Evolutionary conservation across 1,140 invertebrate species (phyloP).

Genomic region (Lineus longissimus): DNA sequence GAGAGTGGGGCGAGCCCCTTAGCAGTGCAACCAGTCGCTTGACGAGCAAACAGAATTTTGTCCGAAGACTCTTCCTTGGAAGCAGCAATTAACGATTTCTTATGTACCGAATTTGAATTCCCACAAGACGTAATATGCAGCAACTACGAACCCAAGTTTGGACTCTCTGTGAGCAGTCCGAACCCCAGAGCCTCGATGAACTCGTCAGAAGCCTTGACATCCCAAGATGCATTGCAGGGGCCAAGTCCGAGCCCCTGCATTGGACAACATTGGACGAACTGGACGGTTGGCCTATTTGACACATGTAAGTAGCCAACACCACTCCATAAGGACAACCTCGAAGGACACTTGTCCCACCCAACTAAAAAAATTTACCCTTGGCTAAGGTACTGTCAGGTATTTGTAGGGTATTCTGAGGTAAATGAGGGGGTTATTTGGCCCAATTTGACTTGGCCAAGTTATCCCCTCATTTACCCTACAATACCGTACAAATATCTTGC

Average conservation of each 20-base stretch:
- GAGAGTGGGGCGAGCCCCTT: no score
- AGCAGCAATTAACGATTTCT: not conserved
- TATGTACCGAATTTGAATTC: not conserved
- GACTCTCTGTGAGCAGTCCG: not conserved
- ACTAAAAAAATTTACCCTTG: not conserved
- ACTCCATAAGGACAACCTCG: no score
- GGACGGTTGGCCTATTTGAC: slow-evolving; percentile 44
- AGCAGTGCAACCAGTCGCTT: not conserved
- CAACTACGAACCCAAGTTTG: not conserved
- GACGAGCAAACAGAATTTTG: not conserved
- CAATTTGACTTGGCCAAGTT: no score
- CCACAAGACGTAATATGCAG: not conserved
- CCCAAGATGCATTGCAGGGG: slow-evolving; percentile 9
- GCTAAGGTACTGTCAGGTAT: not conserved
- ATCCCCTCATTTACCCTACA: no score
- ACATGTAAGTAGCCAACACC: slow-evolving; percentile 30
- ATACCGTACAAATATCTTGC: not conserved
- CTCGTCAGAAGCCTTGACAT: slow-evolving; percentile 36
- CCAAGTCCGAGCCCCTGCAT: slow-evolving; percentile 27
- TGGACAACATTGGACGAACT: slow-evolving; percentile 34
- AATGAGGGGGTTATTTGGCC: no score
- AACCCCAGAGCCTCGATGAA: slow-evolving; percentile 32
- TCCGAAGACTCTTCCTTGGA: not conserved
- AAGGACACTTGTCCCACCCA: no score
- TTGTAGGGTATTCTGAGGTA: not conserved